These are phyloP conservation scores for Cydia splendana DNA, from an alignment of 1,140 invertebrate species.

Conservation along the genomic window DNA sequence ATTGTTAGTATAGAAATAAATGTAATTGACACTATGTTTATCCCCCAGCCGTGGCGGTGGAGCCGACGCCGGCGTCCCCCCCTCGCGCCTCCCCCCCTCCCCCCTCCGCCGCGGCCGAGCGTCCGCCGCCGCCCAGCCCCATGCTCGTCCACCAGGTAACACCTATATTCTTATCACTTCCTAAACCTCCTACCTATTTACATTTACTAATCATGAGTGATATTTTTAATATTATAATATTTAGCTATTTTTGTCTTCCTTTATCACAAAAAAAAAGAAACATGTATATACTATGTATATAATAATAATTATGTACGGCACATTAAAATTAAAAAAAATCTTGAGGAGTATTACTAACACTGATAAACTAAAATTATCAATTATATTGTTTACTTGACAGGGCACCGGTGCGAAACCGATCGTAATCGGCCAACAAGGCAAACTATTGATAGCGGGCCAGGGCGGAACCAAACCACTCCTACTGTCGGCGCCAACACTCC, in stretches of 20 bases:
- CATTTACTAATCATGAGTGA: no score
- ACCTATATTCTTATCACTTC: neutral
- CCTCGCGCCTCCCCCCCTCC: constrained; percentile 23
- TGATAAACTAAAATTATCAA: neutral
- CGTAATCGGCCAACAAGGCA: constrained; percentile 66
- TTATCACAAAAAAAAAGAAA: no score
- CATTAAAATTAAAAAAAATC: no score
- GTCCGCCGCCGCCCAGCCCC: constrained; percentile 33
- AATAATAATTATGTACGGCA: no score
- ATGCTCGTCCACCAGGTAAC: constrained; percentile 46
- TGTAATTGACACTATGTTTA: no score
- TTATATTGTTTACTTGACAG: constrained; percentile 43
- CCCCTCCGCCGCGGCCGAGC: constrained; percentile 18
- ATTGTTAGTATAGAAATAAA: no score
- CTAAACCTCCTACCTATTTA: no score
- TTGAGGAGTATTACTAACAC: no score
- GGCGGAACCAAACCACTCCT: constrained; percentile 70
- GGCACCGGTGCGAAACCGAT: constrained; percentile 64
- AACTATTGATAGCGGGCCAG: constrained; percentile 62
- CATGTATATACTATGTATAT: no score
- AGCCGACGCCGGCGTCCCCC: constrained; percentile 34
- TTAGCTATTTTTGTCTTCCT: no score
- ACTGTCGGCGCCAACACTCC: constrained; percentile 64
- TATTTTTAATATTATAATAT: no score
- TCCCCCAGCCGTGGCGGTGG: neutral